Percentiles rank a stretch among this genome's conserved stretches.
Evolutionary conservation across 2,113 vertebrate genomes (phyloP).

Genomic region (Anhinga rufa): DNA sequence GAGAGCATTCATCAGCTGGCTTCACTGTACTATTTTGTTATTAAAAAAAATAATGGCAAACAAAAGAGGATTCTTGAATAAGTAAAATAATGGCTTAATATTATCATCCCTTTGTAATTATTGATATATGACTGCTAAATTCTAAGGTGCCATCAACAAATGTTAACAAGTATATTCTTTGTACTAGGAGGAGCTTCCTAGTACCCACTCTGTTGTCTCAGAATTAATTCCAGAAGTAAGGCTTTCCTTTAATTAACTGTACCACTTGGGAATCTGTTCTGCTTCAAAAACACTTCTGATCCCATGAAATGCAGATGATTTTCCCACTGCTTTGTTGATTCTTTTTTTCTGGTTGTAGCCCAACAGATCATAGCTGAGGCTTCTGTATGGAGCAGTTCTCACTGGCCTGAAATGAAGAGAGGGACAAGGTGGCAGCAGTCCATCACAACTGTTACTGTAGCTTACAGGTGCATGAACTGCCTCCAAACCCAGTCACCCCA

Average conservation of each 20-base stretch:
- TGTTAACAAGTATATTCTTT: neutral
- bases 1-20: neutral
- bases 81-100: neutral
- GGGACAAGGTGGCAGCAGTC: neutral
- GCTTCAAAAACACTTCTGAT: neutral
- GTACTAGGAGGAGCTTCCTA: neutral
- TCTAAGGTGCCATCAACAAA: neutral
- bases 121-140: neutral
- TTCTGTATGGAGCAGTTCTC: neutral
- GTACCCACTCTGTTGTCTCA: neutral
- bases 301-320: neutral
- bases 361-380: neutral
- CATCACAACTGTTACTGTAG: no score
- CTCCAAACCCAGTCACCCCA: neutral
- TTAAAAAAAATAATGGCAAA: neutral
- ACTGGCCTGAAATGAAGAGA: neutral
- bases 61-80: neutral
- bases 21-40: neutral
- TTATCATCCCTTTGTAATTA: neutral
- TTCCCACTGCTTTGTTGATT: neutral
- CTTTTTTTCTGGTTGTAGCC: neutral
- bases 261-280: neutral
- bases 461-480: neutral
- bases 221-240: neutral
- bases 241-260: neutral